phyloP scores from a whole-genome alignment of 2,113 vertebrate genomes.

The Eulemur rufifrons region DNA sequence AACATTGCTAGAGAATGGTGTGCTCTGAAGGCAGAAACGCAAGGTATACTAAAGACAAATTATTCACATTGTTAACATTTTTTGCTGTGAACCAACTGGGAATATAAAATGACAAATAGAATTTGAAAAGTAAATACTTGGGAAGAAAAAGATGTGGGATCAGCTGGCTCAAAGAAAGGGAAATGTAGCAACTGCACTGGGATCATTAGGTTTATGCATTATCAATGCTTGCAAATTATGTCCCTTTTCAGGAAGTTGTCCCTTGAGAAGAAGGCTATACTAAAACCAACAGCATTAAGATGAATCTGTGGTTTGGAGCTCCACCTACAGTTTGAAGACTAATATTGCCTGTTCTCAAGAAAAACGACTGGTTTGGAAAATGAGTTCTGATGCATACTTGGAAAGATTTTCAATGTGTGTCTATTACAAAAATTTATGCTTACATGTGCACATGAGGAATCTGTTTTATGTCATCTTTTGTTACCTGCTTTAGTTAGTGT shows the following conservation, averaged over 20 bases:
- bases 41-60: not conserved
- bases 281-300: not conserved
- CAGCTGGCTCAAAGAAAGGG: not conserved
- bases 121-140: not conserved
- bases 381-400: not conserved
- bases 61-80: not conserved
- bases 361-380: not conserved
- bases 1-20: not conserved
- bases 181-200: not conserved
- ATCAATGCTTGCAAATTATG: not conserved
- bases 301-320: conserved; percentile 31
- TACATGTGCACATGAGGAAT: not conserved
- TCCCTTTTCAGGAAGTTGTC: not conserved
- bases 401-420: not conserved
- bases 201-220: not conserved
- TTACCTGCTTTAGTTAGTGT: not conserved
- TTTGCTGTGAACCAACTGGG: not conserved
- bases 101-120: not conserved
- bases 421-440: not conserved
- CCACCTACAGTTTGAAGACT: conserved; percentile 32
- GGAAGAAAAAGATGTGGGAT: not conserved
- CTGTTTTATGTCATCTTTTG: not conserved
- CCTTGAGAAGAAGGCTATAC: not conserved
- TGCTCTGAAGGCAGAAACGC: not conserved
- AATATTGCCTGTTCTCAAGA: not conserved